Conservation (phyloP, 2,888 invertebrate genomes). For the Diaperis boleti region DNA sequence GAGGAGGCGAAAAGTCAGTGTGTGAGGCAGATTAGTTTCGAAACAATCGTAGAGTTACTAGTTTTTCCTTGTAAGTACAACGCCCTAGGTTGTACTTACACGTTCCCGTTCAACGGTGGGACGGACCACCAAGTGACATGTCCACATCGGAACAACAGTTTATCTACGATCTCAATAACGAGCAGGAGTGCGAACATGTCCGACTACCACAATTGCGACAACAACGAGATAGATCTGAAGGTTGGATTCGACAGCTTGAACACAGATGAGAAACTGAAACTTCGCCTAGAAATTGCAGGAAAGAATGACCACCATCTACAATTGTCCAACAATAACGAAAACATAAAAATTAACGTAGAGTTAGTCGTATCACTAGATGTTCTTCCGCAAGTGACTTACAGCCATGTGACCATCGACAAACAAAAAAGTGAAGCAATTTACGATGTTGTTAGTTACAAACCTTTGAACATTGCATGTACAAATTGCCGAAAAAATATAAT, state of each 20-base stretch:
- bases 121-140: conserved; percentile 54
- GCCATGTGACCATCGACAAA: conserved; percentile 39
- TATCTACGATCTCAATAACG: conserved; percentile 16
- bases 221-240: conserved; percentile 5
- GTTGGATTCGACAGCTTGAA: conserved; percentile 1
- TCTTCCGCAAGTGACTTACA: conserved; percentile 43
- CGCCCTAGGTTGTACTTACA: conserved; percentile 51
- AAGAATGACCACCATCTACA: conserved; percentile 39
- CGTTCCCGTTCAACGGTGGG: conserved; percentile 51
- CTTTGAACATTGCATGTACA: not conserved
- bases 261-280: conserved; percentile 10
- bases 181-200: conserved; percentile 6
- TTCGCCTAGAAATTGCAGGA: conserved; percentile 40
- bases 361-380: conserved; percentile 42
- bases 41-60: conserved; percentile 52
- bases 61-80: conserved; percentile 57
- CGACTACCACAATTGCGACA: not conserved
- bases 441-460: conserved; percentile 32
- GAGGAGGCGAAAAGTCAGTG: conserved; percentile 51
- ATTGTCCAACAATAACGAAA: not conserved
- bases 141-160: conserved; percentile 47
- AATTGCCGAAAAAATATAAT: conserved; percentile 16
- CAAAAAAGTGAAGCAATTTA: conserved; percentile 41
- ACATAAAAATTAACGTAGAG: conserved; percentile 43
- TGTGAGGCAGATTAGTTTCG: conserved; percentile 53